phyloP scores from a whole-genome alignment of 2,888 invertebrate species.

The Tenthredo livida region DNA sequence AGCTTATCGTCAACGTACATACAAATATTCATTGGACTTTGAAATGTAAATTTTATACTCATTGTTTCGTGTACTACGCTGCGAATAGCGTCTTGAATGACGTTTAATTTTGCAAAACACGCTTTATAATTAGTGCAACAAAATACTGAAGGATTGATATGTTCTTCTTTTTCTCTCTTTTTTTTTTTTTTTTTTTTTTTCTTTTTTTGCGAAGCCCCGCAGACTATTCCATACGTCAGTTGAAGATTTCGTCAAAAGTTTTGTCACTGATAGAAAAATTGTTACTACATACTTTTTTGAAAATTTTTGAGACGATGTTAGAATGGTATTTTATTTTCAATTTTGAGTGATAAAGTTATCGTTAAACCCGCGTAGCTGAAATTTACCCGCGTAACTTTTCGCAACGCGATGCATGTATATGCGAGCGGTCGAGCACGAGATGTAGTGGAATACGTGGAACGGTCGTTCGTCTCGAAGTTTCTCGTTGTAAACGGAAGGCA shows the following conservation, averaged over 20 bases:
- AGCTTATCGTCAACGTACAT: background rate
- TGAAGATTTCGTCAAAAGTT: background rate
- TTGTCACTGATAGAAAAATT: background rate
- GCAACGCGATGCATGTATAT: background rate
- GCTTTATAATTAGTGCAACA: background rate
- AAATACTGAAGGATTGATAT: background rate
- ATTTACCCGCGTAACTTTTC: slow-evolving; percentile 38
- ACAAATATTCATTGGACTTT: background rate
- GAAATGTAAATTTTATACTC: background rate
- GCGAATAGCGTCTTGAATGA: background rate
- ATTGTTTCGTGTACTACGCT: background rate
- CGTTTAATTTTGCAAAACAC: slow-evolving; percentile 8
- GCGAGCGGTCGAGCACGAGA: background rate
- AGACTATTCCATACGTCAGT: background rate
- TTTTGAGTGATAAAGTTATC: background rate
- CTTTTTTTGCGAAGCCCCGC: no score
- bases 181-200: no score
- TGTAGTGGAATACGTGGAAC: slow-evolving; percentile 3
- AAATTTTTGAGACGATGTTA: no score
- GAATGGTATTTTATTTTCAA: background rate
- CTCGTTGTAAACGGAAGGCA: slow-evolving; percentile 37
- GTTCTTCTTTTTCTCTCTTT: no score
- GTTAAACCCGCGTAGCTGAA: slow-evolving; percentile 4
- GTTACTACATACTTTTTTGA: background rate
- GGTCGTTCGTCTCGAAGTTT: slow-evolving; percentile 39